phyloP scores from a whole-genome alignment of 2,113 vertebrate species.

The Astatotilapia flaviijosephi region DNA sequence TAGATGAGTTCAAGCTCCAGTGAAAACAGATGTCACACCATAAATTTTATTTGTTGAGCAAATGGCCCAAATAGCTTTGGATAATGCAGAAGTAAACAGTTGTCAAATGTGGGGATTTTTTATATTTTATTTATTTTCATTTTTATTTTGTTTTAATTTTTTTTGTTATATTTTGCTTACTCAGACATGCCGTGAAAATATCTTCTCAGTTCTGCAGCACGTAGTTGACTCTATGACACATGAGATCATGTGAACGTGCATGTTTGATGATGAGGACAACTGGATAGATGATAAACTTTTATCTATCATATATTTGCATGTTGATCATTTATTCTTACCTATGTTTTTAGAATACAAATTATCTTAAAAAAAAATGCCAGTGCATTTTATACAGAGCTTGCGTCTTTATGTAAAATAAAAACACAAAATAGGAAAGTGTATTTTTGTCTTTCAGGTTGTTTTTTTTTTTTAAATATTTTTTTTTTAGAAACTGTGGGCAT shows the following conservation, averaged over 20 bases:
- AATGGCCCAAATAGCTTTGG: not conserved
- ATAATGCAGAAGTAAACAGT: not conserved
- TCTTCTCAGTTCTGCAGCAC: not conserved
- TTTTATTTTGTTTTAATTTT: not conserved
- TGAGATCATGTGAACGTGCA: not conserved
- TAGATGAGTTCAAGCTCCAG: not conserved
- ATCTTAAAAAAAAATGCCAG: not conserved
- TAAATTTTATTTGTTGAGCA: not conserved
- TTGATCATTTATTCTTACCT: not conserved
- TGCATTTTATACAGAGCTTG: not conserved
- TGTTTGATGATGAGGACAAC: not conserved
- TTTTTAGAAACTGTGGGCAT: not conserved
- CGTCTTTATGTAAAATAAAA: not conserved
- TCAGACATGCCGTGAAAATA: not conserved
- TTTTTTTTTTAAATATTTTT: accelerated
- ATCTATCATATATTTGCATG: not conserved
- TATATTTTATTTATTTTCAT: not conserved
- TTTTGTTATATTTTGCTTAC: not conserved
- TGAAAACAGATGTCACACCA: conserved; percentile 3
- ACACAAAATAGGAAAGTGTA: not conserved
- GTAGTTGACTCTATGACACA: not conserved
- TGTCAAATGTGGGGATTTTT: not conserved
- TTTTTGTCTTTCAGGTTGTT: not conserved
- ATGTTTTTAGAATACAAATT: not conserved
- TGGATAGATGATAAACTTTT: not conserved